Base-by-base conservation (phyloP, 2,888 invertebrate species). In the Punctoribates punctum region DNA sequence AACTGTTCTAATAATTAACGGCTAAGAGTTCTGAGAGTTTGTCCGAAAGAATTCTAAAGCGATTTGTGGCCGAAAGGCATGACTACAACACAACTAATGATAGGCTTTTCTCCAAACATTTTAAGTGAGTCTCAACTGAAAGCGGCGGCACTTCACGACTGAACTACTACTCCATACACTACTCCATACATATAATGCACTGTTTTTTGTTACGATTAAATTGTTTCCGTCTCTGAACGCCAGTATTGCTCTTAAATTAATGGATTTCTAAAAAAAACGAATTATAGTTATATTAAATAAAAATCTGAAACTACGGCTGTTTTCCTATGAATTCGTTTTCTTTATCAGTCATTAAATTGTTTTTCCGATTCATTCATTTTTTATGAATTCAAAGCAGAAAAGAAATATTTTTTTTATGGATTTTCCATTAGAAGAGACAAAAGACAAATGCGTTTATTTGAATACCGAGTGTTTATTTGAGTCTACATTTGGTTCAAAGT, bases 31-130 rank as follows among this genome's bases (percentile, higher is more conserved):
- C 23, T 60, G n/a, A 6, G 23, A 9, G 29, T 29, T 29, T 62
- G 34, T 29, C 29, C 29, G 17, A 60, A 62, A 62, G 15, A 62
- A 23, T 20, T 42, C 70, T 42, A 42, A 70, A 70, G 42, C 23
- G 70, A 42, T 70, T 70, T 70, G 70, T 42, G 38, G 70, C 70
- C 70, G 23, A 23, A n/a, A 70, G 70, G 70, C 70, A 42, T 38
- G n/a, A 42, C 70, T 42, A 38, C 70, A 23, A 20, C 38, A 38
- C 13, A 29, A n/a, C 25, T 65, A 65, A 65, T 65, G 34, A 65
- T 65, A 65, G 65, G 34, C 27, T 65, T 42, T 42, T 34, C 57
- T 57, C 57, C 42, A 70, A 70, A 23, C 17, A 38, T 20, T 23
- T 38, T 42, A 15, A 62, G 25, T 62, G n/a, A 62, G 6, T 17